Evolutionary conservation across 2,113 vertebrate species (phyloP).

Genomic region (Haliaeetus leucogaster): DNA sequence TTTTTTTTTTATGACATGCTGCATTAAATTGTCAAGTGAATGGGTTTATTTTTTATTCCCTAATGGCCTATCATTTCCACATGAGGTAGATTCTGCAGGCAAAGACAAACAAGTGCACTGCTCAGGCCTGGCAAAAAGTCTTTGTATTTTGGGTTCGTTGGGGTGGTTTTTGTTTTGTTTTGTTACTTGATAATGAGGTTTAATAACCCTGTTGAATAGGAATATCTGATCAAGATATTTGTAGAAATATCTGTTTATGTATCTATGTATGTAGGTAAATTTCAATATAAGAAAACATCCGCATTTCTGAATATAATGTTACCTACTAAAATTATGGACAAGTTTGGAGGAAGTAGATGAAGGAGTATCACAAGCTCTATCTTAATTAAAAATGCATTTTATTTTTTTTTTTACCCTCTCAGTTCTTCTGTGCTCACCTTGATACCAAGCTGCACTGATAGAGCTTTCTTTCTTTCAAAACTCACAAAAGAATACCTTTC

Average conservation of each 20-base stretch:
- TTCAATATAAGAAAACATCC: background rate
- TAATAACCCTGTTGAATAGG: background rate
- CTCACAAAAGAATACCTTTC: background rate
- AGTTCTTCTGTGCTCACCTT: background rate
- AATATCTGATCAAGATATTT: background rate
- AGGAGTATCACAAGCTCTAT: background rate
- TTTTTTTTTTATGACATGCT: background rate
- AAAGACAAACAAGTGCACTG: background rate
- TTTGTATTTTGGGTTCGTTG: background rate
- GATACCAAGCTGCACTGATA: background rate
- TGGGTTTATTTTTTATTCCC: background rate
- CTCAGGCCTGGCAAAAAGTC: background rate
- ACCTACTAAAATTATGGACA: background rate
- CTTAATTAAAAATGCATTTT: background rate
- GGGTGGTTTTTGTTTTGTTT: background rate
- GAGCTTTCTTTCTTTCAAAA: background rate
- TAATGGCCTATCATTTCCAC: background rate
- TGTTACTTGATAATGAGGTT: background rate
- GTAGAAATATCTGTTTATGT: background rate
- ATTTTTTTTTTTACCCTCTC: background rate
- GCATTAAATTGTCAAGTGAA: background rate
- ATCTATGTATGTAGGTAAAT: background rate
- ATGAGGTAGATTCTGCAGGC: background rate
- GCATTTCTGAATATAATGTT: background rate
- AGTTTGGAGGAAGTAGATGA: background rate